Percentiles rank a stretch among this genome's conserved stretches.
Evolutionary conservation across 2,888 invertebrate species (phyloP).

Genomic region (Epinotia brunnichana): DNA sequence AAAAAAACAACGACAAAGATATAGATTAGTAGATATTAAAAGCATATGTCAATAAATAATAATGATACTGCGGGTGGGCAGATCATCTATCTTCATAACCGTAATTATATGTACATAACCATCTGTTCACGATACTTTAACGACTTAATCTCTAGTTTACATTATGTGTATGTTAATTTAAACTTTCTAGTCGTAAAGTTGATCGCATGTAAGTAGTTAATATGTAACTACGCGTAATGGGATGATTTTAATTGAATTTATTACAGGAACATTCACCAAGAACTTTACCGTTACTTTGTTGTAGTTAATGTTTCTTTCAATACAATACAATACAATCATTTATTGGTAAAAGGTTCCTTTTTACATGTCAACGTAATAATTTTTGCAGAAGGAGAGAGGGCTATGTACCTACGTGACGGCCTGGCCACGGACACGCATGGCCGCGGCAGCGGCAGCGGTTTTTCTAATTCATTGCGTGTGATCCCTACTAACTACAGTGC

Average conservation of each 20-base stretch:
- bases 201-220: constrained; percentile 1
- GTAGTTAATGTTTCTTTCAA: too few species aligned
- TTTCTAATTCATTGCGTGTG: too few species aligned
- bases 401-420: too few species aligned
- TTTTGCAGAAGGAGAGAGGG: too few species aligned
- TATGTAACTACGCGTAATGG: background rate
- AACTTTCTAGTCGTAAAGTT: constrained; percentile 18
- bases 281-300: too few species aligned
- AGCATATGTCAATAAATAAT: background rate
- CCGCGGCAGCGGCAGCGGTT: too few species aligned
- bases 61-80: constrained; percentile 17
- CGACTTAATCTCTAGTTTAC: constrained; percentile 15
- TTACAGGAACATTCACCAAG: background rate
- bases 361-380: too few species aligned
- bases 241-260: background rate
- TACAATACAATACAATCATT: too few species aligned
- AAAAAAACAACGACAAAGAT: background rate
- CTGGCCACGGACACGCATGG: too few species aligned
- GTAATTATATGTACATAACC: constrained; percentile 15
- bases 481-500: too few species aligned
- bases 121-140: constrained; percentile 11
- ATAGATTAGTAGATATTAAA: background rate
- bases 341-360: too few species aligned
- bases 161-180: background rate
- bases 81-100: constrained; percentile 8